A percentile compares a stretch with the other conserved stretches of the same genome.
These are phyloP conservation scores for Junonia oenone DNA, from an alignment of 2,888 invertebrate species.

Conservation along the genomic window DNA sequence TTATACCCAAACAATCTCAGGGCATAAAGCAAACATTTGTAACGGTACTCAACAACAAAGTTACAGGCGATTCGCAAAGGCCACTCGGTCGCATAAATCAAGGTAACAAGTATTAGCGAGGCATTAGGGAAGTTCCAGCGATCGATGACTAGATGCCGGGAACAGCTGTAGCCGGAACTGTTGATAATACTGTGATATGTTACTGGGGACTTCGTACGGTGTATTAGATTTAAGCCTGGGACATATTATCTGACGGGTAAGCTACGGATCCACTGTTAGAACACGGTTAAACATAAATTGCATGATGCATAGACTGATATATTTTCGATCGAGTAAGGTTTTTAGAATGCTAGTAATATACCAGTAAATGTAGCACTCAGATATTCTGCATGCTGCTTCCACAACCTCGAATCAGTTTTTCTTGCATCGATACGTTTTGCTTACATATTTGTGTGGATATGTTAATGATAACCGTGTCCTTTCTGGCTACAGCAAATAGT, in stretches of 20 bases:
- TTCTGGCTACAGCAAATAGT: too few species aligned
- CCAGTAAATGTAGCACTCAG: too few species aligned
- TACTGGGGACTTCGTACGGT: background rate
- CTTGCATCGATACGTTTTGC: too few species aligned
- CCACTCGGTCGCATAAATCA: conserved; percentile 24
- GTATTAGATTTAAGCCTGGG: background rate
- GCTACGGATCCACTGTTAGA: too few species aligned
- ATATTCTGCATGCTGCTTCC: too few species aligned
- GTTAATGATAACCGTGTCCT: too few species aligned
- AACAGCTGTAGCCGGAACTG: conserved; percentile 21
- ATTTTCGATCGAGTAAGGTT: too few species aligned
- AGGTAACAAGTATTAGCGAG: conserved; percentile 21
- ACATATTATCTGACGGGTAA: background rate
- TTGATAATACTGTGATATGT: conserved; percentile 14
- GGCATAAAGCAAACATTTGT: background rate
- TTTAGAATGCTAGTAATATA: too few species aligned
- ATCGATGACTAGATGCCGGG: conserved; percentile 19
- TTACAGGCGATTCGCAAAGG: background rate
- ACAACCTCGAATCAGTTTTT: too few species aligned
- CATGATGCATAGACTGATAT: background rate
- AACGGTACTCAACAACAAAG: background rate
- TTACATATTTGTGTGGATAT: too few species aligned
- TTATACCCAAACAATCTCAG: background rate
- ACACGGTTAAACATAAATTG: too few species aligned
- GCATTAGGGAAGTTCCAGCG: conserved; percentile 21